Conservation (phyloP, 2,888 invertebrate species). For the Tenthredo scrophulariae region DNA sequence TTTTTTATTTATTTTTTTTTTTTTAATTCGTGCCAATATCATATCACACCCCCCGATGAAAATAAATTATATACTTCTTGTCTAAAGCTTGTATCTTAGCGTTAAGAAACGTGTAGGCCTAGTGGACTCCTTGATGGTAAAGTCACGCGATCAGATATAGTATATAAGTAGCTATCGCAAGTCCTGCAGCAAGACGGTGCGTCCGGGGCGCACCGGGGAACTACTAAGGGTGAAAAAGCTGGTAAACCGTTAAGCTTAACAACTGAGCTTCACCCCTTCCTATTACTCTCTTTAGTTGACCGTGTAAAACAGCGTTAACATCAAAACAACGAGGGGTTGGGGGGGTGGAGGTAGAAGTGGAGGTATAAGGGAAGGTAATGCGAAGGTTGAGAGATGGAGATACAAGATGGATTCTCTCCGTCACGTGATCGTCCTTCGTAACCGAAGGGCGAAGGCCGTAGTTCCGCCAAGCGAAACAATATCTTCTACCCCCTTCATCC, state of each 20-base stretch:
- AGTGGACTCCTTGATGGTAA: neutral
- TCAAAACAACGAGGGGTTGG: conserved; percentile 19
- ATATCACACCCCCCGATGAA: neutral
- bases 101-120: conserved; percentile 1
- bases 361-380: neutral
- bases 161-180: conserved; percentile 1
- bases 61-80: neutral
- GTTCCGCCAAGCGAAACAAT: conserved; percentile 69
- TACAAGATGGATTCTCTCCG: conserved; percentile 45
- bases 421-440: conserved; percentile 37
- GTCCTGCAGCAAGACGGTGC: neutral
- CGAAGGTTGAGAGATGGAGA: conserved; percentile 41
- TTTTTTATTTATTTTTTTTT: neutral
- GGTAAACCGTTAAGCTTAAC: conserved; percentile 15
- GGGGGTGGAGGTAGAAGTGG: neutral
- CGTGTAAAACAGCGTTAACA: conserved; percentile 38
- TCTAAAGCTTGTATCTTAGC: conserved; percentile 9
- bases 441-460: conserved; percentile 21
- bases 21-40: neutral
- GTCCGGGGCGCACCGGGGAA: neutral
- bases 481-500: conserved; percentile 61
- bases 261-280: neutral
- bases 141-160: conserved; percentile 48
- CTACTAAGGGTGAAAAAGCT: conserved; percentile 1
- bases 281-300: neutral